Percentiles rank a stretch among this genome's conserved stretches.
These are phyloP conservation scores for Disparrhopalites patrizii DNA, from an alignment of 2,888 invertebrate genomes.

Conservation along the genomic window DNA sequence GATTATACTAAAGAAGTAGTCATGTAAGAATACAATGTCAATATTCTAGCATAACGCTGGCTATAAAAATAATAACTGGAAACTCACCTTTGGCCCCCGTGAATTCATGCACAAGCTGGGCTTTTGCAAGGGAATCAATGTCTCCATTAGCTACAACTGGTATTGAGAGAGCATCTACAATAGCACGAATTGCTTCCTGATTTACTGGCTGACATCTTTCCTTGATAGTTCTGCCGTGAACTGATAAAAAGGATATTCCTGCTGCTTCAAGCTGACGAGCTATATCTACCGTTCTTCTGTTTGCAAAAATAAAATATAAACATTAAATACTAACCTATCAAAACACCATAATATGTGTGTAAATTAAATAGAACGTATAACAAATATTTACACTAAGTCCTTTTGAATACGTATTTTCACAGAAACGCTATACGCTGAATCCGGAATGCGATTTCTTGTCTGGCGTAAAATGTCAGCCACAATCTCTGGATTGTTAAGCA, in stretches of 20 bases:
- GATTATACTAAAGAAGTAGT: not conserved
- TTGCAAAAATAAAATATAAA: conserved; percentile 5
- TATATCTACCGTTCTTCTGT: conserved; percentile 67
- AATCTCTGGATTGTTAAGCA: conserved; percentile 76
- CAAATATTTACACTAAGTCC: conserved; percentile 59
- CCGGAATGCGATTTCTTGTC: conserved; percentile 67
- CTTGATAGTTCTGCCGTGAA: conserved; percentile 85
- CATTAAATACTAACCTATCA: not conserved
- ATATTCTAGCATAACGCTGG: not conserved
- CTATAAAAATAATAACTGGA: conserved; percentile 6
- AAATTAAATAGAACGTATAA: too few species aligned
- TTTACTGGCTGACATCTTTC: conserved; percentile 70
- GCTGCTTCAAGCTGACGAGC: conserved; percentile 75
- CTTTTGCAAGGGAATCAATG: conserved; percentile 69
- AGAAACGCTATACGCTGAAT: conserved; percentile 73
- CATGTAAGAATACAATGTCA: not conserved
- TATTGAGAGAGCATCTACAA: conserved; percentile 67
- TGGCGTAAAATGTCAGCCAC: conserved; percentile 75
- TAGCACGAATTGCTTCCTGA: conserved; percentile 64
- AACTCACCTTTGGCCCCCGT: conserved; percentile 58
- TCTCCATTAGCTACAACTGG: conserved; percentile 94
- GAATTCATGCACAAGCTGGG: conserved; percentile 60
- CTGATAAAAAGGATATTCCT: conserved; percentile 81
- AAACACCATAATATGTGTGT: not conserved
- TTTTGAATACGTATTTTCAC: conserved; percentile 82